phyloP scores from a whole-genome alignment of 2,888 invertebrate species.

The Sesia apiformis region DNA sequence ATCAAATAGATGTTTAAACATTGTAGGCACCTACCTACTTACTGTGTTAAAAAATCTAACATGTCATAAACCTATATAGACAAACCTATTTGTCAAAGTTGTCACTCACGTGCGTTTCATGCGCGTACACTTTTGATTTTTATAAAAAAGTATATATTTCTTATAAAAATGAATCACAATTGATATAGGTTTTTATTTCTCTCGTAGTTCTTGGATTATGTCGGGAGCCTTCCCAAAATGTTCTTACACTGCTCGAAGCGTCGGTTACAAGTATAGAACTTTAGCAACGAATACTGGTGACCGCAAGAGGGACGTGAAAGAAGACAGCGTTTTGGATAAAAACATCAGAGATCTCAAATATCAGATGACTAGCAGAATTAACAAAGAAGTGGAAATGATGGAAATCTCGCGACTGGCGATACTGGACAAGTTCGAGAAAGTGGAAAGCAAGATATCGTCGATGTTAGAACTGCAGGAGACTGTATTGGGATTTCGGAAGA shows the following conservation, averaged over 20 bases:
- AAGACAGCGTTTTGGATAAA: constrained; percentile 31
- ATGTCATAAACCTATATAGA: too few species aligned
- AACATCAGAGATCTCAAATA: constrained; percentile 42
- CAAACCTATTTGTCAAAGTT: too few species aligned
- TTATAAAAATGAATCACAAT: too few species aligned
- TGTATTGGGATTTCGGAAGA: constrained; percentile 27
- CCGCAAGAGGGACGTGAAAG: constrained; percentile 22
- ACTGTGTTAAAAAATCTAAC: too few species aligned
- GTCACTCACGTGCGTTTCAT: too few species aligned
- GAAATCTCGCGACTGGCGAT: constrained; percentile 32
- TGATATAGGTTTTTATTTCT: too few species aligned
- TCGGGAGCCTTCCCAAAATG: constrained; percentile 35
- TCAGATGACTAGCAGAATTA: constrained; percentile 35
- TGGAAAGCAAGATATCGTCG: constrained; percentile 40
- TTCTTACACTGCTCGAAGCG: constrained; percentile 46
- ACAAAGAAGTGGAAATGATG: constrained; percentile 29
- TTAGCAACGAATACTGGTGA: constrained; percentile 54
- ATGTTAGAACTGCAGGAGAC: constrained; percentile 41
- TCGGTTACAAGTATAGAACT: constrained; percentile 56
- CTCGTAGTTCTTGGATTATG: not conserved
- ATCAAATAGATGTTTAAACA: too few species aligned
- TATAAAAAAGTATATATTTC: too few species aligned
- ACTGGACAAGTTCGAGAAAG: constrained; percentile 31
- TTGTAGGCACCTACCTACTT: too few species aligned
- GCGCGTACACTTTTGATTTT: too few species aligned